A percentile compares a stretch with the other conserved stretches of the same genome.
Evolutionary conservation across 2,113 vertebrate genomes (phyloP).

Genomic region (Equus quagga): DNA sequence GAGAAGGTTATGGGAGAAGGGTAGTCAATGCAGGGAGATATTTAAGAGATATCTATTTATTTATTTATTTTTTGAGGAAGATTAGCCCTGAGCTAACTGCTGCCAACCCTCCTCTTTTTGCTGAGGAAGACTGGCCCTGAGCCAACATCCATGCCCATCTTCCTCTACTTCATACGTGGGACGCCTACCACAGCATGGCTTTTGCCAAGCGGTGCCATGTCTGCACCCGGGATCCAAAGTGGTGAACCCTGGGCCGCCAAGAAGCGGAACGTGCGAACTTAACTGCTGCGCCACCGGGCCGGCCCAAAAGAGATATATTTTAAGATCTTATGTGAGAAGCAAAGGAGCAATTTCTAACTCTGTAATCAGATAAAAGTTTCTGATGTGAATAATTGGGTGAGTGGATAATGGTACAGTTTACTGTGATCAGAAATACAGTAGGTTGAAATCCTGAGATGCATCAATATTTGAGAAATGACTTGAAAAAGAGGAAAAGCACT

Average conservation of each 20-base stretch:
- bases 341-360: not conserved
- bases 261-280: no score
- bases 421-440: not conserved
- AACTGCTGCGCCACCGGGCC: no score
- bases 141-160: no score
- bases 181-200: no score
- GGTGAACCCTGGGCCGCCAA: no score
- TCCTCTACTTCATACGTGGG: no score
- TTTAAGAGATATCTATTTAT: not conserved
- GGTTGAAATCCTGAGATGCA: not conserved
- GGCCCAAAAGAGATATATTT: not conserved
- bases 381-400: not conserved
- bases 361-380: not conserved
- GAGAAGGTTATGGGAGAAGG: not conserved
- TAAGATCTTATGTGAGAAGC: not conserved
- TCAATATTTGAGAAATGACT: constrained; percentile 3
- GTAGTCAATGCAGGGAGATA: not conserved
- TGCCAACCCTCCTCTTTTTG: no score
- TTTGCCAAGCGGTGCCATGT: no score
- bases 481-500: not conserved
- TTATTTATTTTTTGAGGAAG: no score
- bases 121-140: no score
- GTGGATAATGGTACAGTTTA: not conserved
- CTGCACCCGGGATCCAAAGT: no score
- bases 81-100: no score